Base-by-base conservation (phyloP, 2,797 vertebrate genomes). In the Moxostoma hubbsi region DNA sequence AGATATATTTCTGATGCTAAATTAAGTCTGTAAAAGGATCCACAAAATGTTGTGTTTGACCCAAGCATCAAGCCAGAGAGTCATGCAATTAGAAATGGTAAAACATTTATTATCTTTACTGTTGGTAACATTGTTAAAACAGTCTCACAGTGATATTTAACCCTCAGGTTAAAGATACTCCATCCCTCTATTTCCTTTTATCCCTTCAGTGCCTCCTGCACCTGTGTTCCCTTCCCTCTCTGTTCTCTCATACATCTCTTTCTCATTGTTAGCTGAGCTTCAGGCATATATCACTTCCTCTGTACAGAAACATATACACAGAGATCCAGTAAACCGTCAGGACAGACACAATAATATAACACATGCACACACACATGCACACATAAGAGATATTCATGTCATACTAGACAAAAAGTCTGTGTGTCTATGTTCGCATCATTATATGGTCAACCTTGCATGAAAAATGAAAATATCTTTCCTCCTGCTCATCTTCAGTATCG, bases 201-300 rank as follows among this genome's bases (percentile, higher is more conserved):
- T 51, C 50, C 50, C 75, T 12, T 7, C 36, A 68, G 59, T 67
- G 49, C 24, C 16, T 67, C 72, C 72, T 83, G 84, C 86, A 82
- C 77, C 53, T 87, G 73, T 83, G 76, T 15, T 79, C 79, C 43
- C 15, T 50, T 73, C 80, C 9, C 46, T 64, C 12, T 36, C 16
- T 63, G 53, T 45, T 15, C 66, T 80, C 82, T 85, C 75, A 76
- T 85, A 90, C 80, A 67, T 82, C 88, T 83, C 90, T 87, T 73
- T 45, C 83, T 88, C 89, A 65, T 66, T 16, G 57, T 61, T 53
- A 72, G 69, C 75, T 59, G 18, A 58, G 78, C 77, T 54, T 59
- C 54, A 67, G 55, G 55, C 76, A 79, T 64, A 67, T 53, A 67
- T 70, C 64, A 70, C 59, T 51, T 67, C 49, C 46, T 66, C 71